Base-by-base conservation (phyloP, 2,888 invertebrate species). In the Xylota segnis region DNA sequence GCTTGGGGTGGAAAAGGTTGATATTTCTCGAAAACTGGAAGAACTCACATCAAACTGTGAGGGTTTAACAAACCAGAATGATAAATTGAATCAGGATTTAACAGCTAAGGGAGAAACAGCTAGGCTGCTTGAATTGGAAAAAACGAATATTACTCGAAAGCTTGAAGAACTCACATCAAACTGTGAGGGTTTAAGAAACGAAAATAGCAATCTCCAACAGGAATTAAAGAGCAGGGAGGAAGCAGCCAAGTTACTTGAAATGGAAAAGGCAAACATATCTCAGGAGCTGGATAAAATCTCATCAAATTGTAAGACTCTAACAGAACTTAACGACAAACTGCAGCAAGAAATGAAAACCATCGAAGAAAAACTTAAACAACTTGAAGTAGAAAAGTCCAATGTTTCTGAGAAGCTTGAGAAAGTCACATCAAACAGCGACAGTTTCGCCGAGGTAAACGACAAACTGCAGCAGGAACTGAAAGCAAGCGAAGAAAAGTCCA, bases 391-490 rank as follows among this genome's bases (percentile, higher is more conserved):
- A 12, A 37, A 89, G 89, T 91, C 88, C 87, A 88, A 89, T 71
- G 89, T 89, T 12, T 86, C 90, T 0, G 65, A 76, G 5, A 87
- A 86, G 10, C 78, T 89, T 58, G 90, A 90, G 90, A 87, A 94
- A 92, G 88, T 91, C 93, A 88, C 92, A 92, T 94, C 94, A 88
- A 94, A 95, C 90, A 93, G 94, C 88, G 91, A 92, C 4, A 94
- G 94, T 87, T 89, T 95, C 71, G 92, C 93, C 82, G 93, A 93
- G 56, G 93, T 94, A 82, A 95, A 95, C 89, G 93, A 93, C 14
- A 93, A 94, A 71, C 91, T 94, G 18, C 95, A 95, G 91, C 89
- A 93, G 5, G 94, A 95, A 90, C 90, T 95, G 52, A 94, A 94
- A 63, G 94, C 93, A 54, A 94, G 93, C 88, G 94, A 93, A 78